phyloP scores from a whole-genome alignment of 92 coral and sea anemone genomes.

The Phenganax stokvisi region DNA sequence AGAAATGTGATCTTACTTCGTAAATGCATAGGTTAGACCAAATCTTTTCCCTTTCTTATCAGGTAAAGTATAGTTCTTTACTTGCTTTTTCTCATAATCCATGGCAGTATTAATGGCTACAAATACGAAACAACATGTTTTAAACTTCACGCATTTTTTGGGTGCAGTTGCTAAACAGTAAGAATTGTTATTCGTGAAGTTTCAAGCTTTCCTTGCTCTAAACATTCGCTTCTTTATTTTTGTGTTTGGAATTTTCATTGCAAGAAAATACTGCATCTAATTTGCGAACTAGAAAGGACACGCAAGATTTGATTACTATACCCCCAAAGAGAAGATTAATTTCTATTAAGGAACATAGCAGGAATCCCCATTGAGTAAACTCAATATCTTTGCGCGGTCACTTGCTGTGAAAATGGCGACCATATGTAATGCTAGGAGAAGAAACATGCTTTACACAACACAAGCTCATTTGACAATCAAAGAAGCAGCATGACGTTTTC shows the following conservation, averaged over 20 bases:
- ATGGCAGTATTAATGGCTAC: constrained; percentile 18
- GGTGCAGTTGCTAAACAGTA: too few species aligned
- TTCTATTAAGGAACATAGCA: too few species aligned
- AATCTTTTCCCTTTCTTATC: constrained; percentile 15
- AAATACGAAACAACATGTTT: neutral
- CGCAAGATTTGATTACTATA: too few species aligned
- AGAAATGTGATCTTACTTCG: constrained; percentile 16
- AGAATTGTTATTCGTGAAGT: too few species aligned
- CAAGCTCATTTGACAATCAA: constrained; percentile 27
- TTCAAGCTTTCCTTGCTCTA: too few species aligned
- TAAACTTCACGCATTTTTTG: too few species aligned
- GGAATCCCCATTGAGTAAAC: neutral
- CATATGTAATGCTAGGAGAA: neutral
- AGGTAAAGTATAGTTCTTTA: constrained; percentile 12
- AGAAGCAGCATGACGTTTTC: constrained; percentile 1
- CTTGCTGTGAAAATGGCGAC: neutral
- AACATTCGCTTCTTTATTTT: too few species aligned
- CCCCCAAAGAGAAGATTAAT: too few species aligned
- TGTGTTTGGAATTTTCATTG: too few species aligned
- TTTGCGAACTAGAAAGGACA: too few species aligned
- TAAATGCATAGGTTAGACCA: constrained; percentile 1
- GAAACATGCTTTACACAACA: constrained; percentile 13
- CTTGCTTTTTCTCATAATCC: neutral
- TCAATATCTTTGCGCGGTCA: neutral
- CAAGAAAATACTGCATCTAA: too few species aligned